Evolutionary conservation across 2,113 vertebrate genomes (phyloP).

Genomic region (Haliaeetus leucogaster): DNA sequence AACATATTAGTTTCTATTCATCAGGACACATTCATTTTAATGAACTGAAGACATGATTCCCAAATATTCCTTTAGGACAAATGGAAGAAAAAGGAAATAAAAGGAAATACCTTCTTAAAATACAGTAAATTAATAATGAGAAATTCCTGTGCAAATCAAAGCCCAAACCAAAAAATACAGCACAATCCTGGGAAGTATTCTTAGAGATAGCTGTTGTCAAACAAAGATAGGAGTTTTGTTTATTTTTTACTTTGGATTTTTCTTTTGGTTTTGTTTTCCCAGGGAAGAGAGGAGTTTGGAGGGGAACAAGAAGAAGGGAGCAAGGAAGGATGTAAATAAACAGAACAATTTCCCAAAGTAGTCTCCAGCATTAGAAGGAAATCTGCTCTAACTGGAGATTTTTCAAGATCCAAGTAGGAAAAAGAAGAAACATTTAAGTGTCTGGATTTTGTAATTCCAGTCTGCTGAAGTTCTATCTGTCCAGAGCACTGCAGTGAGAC

Average conservation of each 20-base stretch:
- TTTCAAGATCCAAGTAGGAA: not conserved
- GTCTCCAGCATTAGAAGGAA: not conserved
- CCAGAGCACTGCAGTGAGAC: not conserved
- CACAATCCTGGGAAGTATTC: not conserved
- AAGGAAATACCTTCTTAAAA: not conserved
- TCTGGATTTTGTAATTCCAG: not conserved
- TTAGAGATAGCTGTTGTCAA: not conserved
- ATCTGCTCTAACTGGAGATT: not conserved
- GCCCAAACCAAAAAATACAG: not conserved
- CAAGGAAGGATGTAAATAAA: not conserved
- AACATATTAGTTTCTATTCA: not conserved
- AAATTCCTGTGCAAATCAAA: not conserved
- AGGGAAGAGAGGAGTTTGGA: not conserved
- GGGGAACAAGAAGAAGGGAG: not conserved
- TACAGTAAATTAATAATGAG: not conserved
- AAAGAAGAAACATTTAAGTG: not conserved
- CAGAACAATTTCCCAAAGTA: not conserved
- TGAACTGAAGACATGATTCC: accelerated
- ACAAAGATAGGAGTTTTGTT: accelerated
- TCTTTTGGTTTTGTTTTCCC: not conserved
- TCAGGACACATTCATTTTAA: not conserved
- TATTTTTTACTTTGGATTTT: not conserved
- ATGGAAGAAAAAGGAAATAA: not conserved
- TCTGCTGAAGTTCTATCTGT: not conserved
- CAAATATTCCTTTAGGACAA: not conserved